Evolutionary conservation across 2,888 invertebrate genomes (phyloP).

Genomic region (Dermolepida albohirtum): DNA sequence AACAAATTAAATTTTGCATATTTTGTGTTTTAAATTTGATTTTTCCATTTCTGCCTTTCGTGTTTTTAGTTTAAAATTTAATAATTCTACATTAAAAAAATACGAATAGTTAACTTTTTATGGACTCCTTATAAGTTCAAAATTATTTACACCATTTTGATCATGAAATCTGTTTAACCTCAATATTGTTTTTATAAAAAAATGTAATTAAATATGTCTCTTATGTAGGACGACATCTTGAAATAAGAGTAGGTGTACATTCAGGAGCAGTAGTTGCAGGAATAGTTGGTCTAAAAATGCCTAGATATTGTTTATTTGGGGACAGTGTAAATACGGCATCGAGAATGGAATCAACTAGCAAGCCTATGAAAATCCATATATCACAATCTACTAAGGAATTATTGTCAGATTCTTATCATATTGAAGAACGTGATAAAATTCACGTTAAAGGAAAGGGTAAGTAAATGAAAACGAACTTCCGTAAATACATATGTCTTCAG

Average conservation of each 20-base stretch:
- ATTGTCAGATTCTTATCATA: conserved; percentile 79
- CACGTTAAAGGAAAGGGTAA: conserved; percentile 88
- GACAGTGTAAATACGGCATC: conserved; percentile 93
- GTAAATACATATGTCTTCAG: conserved; percentile 13
- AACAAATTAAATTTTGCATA: too few species aligned
- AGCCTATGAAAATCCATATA: conserved; percentile 95
- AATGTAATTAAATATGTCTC: background rate
- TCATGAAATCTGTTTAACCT: too few species aligned
- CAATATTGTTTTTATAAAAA: too few species aligned
- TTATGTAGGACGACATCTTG: conserved; percentile 77
- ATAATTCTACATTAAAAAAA: too few species aligned
- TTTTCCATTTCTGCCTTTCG: too few species aligned
- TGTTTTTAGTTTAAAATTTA: too few species aligned
- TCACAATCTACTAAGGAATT: conserved; percentile 88
- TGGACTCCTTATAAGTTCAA: too few species aligned
- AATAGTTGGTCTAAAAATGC: conserved; percentile 95
- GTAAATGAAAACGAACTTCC: conserved; percentile 24
- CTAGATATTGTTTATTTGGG: conserved; percentile 87
- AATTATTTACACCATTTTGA: too few species aligned
- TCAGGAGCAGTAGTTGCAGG: conserved; percentile 94
- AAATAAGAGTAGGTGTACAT: conserved; percentile 88
- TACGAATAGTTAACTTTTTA: too few species aligned
- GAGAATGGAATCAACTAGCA: conserved; percentile 92
- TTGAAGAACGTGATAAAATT: conserved; percentile 80
- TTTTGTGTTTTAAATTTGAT: too few species aligned